Conservation (phyloP, 2,797 vertebrate species). For the Cyclopterus lumpus region DNA sequence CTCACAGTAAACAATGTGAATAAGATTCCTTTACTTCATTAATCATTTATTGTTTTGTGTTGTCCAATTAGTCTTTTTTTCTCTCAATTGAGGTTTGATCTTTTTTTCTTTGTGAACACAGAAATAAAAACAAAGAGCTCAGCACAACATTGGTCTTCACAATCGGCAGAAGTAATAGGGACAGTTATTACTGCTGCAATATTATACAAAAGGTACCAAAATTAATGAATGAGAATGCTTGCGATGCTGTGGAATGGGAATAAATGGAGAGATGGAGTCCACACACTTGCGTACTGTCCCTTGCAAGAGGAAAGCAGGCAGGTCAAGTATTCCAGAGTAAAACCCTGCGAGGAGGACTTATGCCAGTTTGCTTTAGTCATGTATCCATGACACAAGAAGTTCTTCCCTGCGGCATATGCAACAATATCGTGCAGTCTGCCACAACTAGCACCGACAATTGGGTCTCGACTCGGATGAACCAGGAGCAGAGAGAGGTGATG, state of each 20-base stretch:
- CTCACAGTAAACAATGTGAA: slow-evolving; percentile 10
- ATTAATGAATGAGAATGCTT: not conserved
- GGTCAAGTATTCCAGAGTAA: not conserved
- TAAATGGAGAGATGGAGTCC: not conserved
- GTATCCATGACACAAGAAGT: not conserved
- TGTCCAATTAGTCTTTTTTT: not conserved
- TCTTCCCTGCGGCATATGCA: not conserved
- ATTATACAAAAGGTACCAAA: not conserved
- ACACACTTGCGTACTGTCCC: not conserved
- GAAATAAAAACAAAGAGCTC: slow-evolving; percentile 3
- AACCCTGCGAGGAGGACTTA: not conserved
- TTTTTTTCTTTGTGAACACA: not conserved
- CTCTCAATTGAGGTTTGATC: not conserved
- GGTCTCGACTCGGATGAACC: not conserved
- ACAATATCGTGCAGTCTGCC: not conserved
- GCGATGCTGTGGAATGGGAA: not conserved
- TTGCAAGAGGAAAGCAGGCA: not conserved
- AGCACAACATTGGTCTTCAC: not conserved
- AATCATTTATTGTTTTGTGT: not conserved
- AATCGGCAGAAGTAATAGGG: not conserved
- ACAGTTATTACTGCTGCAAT: not conserved
- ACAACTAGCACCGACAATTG: not conserved
- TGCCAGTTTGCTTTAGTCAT: not conserved
- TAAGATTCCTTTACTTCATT: not conserved
- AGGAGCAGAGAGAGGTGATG: not conserved